These are phyloP conservation scores for Autographa gamma DNA, from an alignment of 2,888 invertebrate genomes.

Conservation along the genomic window DNA sequence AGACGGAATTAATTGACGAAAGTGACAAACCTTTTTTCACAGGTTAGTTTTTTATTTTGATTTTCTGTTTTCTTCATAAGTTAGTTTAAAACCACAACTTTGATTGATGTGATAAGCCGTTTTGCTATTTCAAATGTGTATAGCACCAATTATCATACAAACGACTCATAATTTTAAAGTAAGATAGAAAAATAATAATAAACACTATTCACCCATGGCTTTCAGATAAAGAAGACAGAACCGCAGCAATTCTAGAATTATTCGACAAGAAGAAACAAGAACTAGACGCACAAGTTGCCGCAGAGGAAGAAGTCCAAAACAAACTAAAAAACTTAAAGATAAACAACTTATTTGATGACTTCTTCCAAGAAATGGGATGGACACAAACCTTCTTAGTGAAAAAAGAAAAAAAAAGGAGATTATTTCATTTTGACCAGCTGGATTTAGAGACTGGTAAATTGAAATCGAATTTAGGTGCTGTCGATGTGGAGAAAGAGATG, in stretches of 20 bases:
- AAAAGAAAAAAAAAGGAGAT: constrained; percentile 67
- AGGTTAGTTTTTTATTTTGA: constrained; percentile 73
- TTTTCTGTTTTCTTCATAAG: neutral
- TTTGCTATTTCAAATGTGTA: neutral
- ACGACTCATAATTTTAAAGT: neutral
- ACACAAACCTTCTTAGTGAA: constrained; percentile 70
- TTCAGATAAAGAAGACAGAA: constrained; percentile 77
- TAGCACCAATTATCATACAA: neutral
- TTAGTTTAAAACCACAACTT: neutral
- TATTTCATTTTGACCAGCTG: constrained; percentile 81
- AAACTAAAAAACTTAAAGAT: constrained; percentile 78
- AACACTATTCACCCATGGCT: constrained; percentile 19
- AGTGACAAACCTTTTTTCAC: constrained; percentile 75
- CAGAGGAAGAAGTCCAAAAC: constrained; percentile 73
- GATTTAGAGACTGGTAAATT: constrained; percentile 80
- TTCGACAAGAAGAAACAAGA: constrained; percentile 79
- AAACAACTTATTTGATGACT: constrained; percentile 76
- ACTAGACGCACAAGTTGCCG: constrained; percentile 68
- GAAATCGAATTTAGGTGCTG: constrained; percentile 78
- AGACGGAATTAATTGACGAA: constrained; percentile 72
- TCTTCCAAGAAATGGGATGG: constrained; percentile 84
- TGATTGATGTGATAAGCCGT: neutral
- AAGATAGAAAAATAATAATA: neutral
- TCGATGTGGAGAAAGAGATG: constrained; percentile 89
- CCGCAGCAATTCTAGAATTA: constrained; percentile 71